phyloP scores from a whole-genome alignment of 2,888 invertebrate species.

The Tetranychus truncatus region DNA sequence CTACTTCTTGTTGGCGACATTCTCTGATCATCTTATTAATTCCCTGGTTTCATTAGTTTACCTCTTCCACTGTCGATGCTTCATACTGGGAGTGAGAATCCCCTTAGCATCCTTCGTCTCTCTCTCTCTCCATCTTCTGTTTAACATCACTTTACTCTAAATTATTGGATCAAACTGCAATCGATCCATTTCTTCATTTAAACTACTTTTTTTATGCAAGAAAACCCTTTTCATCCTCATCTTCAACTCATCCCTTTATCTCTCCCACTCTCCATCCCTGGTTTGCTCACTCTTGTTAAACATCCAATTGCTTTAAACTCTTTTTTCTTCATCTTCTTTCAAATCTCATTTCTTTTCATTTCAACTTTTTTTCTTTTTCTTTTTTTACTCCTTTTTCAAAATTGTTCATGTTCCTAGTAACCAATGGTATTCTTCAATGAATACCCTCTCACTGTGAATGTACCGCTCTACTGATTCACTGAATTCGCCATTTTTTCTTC shows the following conservation, averaged over 20 bases:
- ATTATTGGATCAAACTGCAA: neutral
- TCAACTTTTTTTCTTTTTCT: neutral
- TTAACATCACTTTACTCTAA: neutral
- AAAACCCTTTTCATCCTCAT: neutral
- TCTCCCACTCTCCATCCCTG: constrained; percentile 2
- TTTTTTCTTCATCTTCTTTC: constrained; percentile 2
- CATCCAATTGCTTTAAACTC: neutral
- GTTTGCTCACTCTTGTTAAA: neutral
- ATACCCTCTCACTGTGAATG: neutral
- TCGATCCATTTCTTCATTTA: neutral
- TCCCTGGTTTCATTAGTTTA: neutral
- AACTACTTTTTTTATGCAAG: neutral
- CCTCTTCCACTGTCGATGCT: neutral
- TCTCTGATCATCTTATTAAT: neutral
- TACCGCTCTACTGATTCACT: neutral
- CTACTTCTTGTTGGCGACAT: no score
- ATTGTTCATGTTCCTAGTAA: no score
- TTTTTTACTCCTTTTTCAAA: constrained; percentile 1
- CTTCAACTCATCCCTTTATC: neutral
- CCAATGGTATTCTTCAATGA: no score
- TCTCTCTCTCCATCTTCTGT: neutral
- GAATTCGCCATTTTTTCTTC: neutral
- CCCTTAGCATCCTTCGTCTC: neutral
- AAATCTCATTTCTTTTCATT: neutral
- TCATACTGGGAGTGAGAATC: no score